These are phyloP conservation scores for Mimas tiliae DNA, from an alignment of 2,888 invertebrate genomes.

Conservation along the genomic window DNA sequence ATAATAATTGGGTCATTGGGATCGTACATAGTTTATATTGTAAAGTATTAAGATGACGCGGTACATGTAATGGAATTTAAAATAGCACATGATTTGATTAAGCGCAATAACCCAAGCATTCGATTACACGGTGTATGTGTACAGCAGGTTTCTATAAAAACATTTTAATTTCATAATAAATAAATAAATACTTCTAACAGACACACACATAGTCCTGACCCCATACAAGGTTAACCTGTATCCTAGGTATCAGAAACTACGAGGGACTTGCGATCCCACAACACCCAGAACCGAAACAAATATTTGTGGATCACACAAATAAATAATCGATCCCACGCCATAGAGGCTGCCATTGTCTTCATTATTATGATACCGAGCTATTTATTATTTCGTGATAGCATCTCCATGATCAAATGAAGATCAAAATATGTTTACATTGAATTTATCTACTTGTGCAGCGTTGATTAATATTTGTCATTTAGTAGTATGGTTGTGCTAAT, in stretches of 20 bases:
- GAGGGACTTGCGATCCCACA: too few relatives aligned
- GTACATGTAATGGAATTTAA: not conserved
- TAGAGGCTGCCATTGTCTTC: too few relatives aligned
- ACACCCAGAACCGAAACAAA: too few relatives aligned
- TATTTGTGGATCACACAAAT: too few relatives aligned
- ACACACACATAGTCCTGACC: too few relatives aligned
- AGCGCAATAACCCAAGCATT: not conserved
- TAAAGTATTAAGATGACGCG: not conserved
- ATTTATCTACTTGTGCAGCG: constrained; percentile 51
- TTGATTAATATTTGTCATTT: constrained; percentile 50
- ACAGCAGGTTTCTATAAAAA: not conserved
- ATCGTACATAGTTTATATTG: not conserved
- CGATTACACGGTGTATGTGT: not conserved
- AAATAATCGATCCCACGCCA: too few relatives aligned
- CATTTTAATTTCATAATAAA: too few relatives aligned
- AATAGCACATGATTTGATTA: not conserved
- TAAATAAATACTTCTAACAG: too few relatives aligned
- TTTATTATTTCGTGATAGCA: too few relatives aligned
- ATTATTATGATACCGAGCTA: too few relatives aligned
- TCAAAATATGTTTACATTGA: constrained; percentile 56
- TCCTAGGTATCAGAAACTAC: too few relatives aligned
- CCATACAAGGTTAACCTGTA: too few relatives aligned
- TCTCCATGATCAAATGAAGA: constrained; percentile 28
- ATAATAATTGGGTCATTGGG: not conserved
- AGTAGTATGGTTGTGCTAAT: constrained; percentile 51